phyloP scores from a whole-genome alignment of 2,888 invertebrate genomes.

The Alentia gelatinosa region DNA sequence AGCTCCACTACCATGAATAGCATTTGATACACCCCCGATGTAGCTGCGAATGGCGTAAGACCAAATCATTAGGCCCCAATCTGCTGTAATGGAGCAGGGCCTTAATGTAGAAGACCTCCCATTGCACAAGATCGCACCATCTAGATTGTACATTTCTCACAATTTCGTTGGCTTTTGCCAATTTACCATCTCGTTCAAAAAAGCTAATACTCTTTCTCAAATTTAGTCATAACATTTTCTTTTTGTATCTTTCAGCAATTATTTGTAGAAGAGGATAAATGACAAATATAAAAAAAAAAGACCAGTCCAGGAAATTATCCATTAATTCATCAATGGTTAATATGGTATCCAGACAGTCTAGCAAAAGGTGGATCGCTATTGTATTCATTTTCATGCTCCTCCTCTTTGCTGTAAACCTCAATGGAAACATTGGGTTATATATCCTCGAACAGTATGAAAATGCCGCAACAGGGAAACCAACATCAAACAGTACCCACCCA shows the following conservation, averaged over 20 bases:
- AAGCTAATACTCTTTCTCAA: too few species aligned
- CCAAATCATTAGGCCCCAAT: too few species aligned
- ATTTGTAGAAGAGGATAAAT: neutral
- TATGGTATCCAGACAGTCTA: neutral
- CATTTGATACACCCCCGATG: too few species aligned
- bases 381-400: constrained; percentile 8
- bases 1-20: too few species aligned
- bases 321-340: neutral
- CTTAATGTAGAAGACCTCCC: too few species aligned
- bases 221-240: too few species aligned
- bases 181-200: too few species aligned
- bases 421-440: neutral
- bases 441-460: constrained; percentile 40
- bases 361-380: constrained; percentile 6
- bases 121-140: too few species aligned
- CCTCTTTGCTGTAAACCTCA: neutral
- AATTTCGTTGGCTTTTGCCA: too few species aligned
- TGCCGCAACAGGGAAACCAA: neutral
- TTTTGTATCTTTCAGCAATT: neutral
- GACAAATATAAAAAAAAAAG: neutral
- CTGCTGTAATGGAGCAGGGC: too few species aligned
- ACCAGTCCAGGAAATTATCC: neutral
- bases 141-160: too few species aligned
- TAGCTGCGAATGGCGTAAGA: too few species aligned
- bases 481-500: constrained; percentile 59